Percentiles rank a stretch among this genome's conserved stretches.
These are phyloP conservation scores for Sebastes diaconus DNA, from an alignment of 2,797 vertebrate genomes.

Conservation along the genomic window DNA sequence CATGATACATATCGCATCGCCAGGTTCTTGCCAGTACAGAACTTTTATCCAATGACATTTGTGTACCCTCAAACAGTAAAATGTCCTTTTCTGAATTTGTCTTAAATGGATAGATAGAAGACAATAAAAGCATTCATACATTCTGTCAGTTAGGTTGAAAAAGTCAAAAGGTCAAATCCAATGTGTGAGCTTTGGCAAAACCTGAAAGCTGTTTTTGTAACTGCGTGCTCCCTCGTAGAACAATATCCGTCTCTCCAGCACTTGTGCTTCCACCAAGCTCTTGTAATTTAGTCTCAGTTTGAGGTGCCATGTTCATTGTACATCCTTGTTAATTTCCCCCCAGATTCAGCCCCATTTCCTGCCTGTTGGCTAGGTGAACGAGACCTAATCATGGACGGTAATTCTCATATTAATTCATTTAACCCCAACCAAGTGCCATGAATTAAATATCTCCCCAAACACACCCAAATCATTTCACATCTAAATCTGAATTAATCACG, in stretches of 20 bases:
- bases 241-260: not conserved
- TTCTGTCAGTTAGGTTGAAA: not conserved
- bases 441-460: slow-evolving; percentile 69
- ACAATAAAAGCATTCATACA: not conserved
- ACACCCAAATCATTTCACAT: slow-evolving; percentile 51
- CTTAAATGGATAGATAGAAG: not conserved
- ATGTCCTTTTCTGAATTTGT: not conserved
- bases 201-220: not conserved
- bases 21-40: no score
- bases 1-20: no score
- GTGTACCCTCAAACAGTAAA: not conserved
- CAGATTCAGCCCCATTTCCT: slow-evolving; percentile 40
- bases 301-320: slow-evolving; percentile 25
- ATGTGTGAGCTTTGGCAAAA: not conserved
- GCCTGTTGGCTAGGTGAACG: slow-evolving; percentile 29
- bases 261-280: not conserved
- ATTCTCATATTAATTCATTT: slow-evolving; percentile 64
- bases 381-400: slow-evolving; percentile 49
- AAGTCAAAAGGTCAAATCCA: not conserved
- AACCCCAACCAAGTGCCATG: slow-evolving; percentile 65
- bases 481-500: slow-evolving; percentile 60
- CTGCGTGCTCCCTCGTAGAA: not conserved
- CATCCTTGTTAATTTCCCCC: slow-evolving; percentile 39
- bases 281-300: slow-evolving; percentile 30
- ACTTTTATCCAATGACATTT: no score